phyloP scores from a whole-genome alignment of 2,888 invertebrate genomes.

The Drosophila cognata region DNA sequence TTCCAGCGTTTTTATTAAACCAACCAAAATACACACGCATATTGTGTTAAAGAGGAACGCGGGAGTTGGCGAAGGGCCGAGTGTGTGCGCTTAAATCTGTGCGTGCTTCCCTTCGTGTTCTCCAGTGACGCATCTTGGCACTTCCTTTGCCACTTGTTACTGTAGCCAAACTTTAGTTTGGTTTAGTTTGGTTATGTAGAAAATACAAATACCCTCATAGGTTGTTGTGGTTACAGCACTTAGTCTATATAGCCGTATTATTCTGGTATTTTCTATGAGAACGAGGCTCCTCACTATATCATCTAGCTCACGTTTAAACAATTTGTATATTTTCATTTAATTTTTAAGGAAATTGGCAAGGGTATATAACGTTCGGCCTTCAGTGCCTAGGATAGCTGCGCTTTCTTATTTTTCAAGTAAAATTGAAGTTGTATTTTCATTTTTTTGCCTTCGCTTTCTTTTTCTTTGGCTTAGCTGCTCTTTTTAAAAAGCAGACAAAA shows the following conservation, averaged over 20 bases:
- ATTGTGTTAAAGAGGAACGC: not conserved
- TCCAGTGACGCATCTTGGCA: constrained; percentile 39
- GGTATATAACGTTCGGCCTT: not conserved
- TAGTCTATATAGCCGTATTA: not conserved
- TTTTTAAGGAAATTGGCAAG: not conserved
- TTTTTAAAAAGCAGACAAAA: constrained; percentile 49
- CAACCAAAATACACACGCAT: constrained; percentile 20
- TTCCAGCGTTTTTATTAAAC: constrained; percentile 57
- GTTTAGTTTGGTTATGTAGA: not conserved
- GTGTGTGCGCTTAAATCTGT: constrained; percentile 25
- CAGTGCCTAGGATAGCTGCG: not conserved
- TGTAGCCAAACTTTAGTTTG: not conserved
- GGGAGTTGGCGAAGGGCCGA: not conserved
- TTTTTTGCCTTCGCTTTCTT: constrained; percentile 7
- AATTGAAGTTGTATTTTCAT: constrained; percentile 47
- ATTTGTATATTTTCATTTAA: not conserved
- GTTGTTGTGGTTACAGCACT: not conserved
- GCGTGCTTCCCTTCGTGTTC: constrained; percentile 21
- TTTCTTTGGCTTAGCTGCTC: constrained; percentile 24
- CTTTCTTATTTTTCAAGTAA: constrained; percentile 43
- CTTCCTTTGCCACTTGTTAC: constrained; percentile 52
- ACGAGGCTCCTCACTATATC: not conserved
- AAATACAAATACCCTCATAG: not conserved
- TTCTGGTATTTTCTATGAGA: not conserved
- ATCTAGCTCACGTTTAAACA: not conserved